Conservation (phyloP, 2,888 invertebrate species). For the Ditylenchus weischeri region DNA sequence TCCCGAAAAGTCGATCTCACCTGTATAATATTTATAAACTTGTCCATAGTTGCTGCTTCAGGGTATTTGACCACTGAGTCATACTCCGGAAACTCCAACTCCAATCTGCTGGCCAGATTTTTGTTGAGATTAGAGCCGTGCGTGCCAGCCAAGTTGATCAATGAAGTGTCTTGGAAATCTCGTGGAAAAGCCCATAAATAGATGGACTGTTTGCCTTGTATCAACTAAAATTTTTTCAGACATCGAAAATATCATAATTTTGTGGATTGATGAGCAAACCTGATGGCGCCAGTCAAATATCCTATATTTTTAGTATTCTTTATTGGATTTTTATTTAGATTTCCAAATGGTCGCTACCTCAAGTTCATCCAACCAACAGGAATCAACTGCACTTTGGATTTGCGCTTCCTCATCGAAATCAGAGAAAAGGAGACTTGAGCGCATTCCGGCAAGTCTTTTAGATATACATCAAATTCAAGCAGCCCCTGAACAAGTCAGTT, state of each 20-base stretch:
- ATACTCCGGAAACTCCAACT: slow-evolving; percentile 35
- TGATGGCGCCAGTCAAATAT: slow-evolving; percentile 65
- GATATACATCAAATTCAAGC: slow-evolving; percentile 63
- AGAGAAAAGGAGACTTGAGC: slow-evolving; percentile 65
- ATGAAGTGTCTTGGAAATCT: slow-evolving; percentile 25
- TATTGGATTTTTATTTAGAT: too few relatives aligned
- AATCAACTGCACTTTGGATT: slow-evolving; percentile 59
- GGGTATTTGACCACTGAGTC: slow-evolving; percentile 19
- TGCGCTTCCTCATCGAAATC: slow-evolving; percentile 59
- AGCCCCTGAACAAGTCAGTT: slow-evolving; percentile 22
- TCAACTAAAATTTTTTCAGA: slow-evolving; percentile 44
- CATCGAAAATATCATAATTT: too few relatives aligned
- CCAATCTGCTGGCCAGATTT: slow-evolving; percentile 21
- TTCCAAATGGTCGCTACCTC: too few relatives aligned
- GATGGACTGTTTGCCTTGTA: slow-evolving; percentile 62
- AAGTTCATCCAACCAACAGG: slow-evolving; percentile 66
- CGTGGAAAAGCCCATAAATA: slow-evolving; percentile 63
- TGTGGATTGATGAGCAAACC: too few relatives aligned
- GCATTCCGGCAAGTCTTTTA: slow-evolving; percentile 65
- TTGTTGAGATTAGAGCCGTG: slow-evolving; percentile 23
- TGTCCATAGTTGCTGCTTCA: slow-evolving; percentile 15
- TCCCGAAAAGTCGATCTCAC: too few relatives aligned
- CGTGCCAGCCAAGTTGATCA: slow-evolving; percentile 20
- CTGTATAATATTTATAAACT: slow-evolving; percentile 22
- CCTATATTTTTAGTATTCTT: slow-evolving; percentile 43